Evolutionary conservation across 37 sponge, comb jelly and placozoan species (phyloP).

Genomic region (Mnemiopsis leidyi): DNA sequence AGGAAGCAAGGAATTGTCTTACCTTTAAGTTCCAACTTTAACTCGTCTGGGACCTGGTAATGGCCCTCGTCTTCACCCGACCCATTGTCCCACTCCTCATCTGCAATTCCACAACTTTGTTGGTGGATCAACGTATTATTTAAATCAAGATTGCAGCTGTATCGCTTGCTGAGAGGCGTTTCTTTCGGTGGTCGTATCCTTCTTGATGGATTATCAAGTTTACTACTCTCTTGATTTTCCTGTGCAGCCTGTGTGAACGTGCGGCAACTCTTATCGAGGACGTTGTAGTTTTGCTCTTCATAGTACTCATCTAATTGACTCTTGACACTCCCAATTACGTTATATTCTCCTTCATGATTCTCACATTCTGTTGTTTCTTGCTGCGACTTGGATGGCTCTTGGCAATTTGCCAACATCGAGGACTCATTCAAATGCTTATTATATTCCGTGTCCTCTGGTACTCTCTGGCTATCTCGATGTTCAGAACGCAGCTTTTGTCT

Average conservation of each 20-base stretch:
- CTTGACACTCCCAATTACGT: neutral
- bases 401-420: neutral
- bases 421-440: neutral
- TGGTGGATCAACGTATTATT: neutral
- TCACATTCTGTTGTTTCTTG: too few species aligned
- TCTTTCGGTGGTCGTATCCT: neutral
- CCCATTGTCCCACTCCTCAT: too few species aligned
- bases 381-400: neutral
- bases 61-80: neutral
- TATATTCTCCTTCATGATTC: neutral
- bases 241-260: too few species aligned
- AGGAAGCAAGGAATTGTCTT: too few species aligned
- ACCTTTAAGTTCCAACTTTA: neutral
- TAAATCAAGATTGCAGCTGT: neutral
- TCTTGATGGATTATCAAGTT: neutral
- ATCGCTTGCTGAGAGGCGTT: neutral
- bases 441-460: neutral
- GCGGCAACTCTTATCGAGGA: neutral
- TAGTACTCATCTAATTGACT: neutral
- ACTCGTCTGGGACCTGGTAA: conserved; percentile 7
- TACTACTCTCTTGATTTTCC: too few species aligned
- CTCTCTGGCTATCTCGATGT: neutral
- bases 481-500: neutral
- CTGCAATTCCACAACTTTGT: too few species aligned
- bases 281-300: neutral